Evolutionary conservation across 2,113 vertebrate genomes (phyloP).

Genomic region (Caranx melampygus): DNA sequence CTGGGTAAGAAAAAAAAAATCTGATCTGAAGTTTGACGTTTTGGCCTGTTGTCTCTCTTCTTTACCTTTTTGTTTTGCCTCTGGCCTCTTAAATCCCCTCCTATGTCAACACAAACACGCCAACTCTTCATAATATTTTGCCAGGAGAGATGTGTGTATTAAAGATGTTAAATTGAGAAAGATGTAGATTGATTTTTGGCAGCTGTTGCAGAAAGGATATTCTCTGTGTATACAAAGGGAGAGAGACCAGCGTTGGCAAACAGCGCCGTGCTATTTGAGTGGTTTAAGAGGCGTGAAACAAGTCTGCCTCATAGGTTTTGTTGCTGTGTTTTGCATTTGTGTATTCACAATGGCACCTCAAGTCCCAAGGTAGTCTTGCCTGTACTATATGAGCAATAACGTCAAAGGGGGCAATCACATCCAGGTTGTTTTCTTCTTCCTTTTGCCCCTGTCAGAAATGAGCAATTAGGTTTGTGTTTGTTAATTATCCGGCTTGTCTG

Average conservation of each 20-base stretch:
- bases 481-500: slow-evolving; percentile 86
- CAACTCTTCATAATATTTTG: slow-evolving; percentile 29
- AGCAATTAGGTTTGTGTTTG: slow-evolving; percentile 87
- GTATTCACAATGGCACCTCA: slow-evolving; percentile 67
- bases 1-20: slow-evolving; percentile 84
- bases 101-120: background rate
- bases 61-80: background rate
- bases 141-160: slow-evolving; percentile 34
- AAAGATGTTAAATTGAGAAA: slow-evolving; percentile 56
- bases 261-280: slow-evolving; percentile 51
- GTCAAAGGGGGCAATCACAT: slow-evolving; percentile 79
- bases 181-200: slow-evolving; percentile 60
- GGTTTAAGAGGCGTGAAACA: slow-evolving; percentile 65
- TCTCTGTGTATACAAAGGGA: slow-evolving; percentile 62
- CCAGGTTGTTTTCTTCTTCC: slow-evolving; percentile 83
- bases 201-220: slow-evolving; percentile 53
- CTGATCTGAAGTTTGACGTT: background rate
- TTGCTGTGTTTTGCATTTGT: slow-evolving; percentile 66
- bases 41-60: background rate
- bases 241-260: slow-evolving; percentile 65
- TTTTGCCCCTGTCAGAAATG: slow-evolving; percentile 85
- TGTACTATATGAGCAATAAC: slow-evolving; percentile 65
- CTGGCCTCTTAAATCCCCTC: background rate
- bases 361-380: slow-evolving; percentile 70
- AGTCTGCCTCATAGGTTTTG: slow-evolving; percentile 61